Evolutionary conservation across 2,888 invertebrate genomes (phyloP).

Genomic region (Capitulum mitella): DNA sequence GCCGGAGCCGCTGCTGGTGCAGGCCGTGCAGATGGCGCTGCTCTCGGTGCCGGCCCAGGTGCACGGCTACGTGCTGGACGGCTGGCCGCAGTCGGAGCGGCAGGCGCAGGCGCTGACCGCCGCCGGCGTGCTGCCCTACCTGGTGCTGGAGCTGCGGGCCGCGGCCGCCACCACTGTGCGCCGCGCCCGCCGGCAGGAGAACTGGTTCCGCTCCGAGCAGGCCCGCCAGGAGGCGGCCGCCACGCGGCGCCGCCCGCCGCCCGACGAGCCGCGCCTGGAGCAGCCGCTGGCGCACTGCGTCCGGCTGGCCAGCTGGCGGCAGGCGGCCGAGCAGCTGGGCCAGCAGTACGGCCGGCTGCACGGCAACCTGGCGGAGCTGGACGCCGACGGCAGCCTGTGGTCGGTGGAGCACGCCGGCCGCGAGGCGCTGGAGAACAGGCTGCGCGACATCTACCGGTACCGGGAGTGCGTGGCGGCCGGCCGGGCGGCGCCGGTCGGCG

Average conservation of each 20-base stretch:
- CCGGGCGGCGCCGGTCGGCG: neutral
- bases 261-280: slow-evolving; percentile 7
- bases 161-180: neutral
- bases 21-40: neutral
- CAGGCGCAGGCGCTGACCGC: neutral
- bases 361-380: neutral
- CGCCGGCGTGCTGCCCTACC: slow-evolving; percentile 9
- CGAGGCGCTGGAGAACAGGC: neutral
- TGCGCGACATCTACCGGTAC: neutral
- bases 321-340: neutral
- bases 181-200: slow-evolving; percentile 8
- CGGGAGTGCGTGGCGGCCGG: neutral
- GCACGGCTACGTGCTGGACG: slow-evolving; percentile 14
- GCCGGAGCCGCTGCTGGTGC: neutral
- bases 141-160: neutral
- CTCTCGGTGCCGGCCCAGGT: neutral
- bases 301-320: neutral
- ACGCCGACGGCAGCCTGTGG: neutral
- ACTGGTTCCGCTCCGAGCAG: slow-evolving; percentile 15
- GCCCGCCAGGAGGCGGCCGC: neutral
- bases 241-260: slow-evolving; percentile 1
- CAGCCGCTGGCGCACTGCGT: neutral
- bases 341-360: neutral
- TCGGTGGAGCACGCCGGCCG: neutral
- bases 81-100: neutral